Conservation (phyloP, 2,113 vertebrate species). For the Lycaon pictus region DNA sequence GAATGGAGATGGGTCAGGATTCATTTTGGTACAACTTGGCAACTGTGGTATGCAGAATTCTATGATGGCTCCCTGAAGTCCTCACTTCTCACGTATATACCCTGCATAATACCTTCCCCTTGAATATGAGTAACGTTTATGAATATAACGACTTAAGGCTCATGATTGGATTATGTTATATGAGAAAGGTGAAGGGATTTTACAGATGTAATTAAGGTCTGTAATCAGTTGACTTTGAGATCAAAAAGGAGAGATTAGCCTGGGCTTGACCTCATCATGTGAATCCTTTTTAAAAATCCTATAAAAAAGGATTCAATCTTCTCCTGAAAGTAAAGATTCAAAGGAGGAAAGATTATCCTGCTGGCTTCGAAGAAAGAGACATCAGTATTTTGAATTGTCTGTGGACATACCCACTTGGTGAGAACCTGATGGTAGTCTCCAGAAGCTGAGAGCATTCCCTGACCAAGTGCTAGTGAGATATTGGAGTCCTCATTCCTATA, state of each 20-base stretch:
- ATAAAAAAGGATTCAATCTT: not conserved
- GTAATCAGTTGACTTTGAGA: not conserved
- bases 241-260: not conserved
- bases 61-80: not conserved
- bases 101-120: not conserved
- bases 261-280: not conserved
- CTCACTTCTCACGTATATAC: not conserved
- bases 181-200: not conserved
- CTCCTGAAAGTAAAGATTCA: not conserved
- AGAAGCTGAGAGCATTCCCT: not conserved
- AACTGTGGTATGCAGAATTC: not conserved
- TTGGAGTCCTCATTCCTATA: not conserved
- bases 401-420: not conserved
- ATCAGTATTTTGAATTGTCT: not conserved
- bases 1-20: not conserved
- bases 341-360: not conserved
- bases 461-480: not conserved
- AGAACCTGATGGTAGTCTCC: not conserved
- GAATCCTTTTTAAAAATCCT: not conserved
- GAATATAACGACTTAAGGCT: not conserved
- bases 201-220: not conserved
- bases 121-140: not conserved
- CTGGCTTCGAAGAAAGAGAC: not conserved
- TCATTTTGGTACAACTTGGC: not conserved
- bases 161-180: not conserved